Base-by-base conservation (phyloP, 2,797 vertebrate species). In the Odontamblyopus rebecca region DNA sequence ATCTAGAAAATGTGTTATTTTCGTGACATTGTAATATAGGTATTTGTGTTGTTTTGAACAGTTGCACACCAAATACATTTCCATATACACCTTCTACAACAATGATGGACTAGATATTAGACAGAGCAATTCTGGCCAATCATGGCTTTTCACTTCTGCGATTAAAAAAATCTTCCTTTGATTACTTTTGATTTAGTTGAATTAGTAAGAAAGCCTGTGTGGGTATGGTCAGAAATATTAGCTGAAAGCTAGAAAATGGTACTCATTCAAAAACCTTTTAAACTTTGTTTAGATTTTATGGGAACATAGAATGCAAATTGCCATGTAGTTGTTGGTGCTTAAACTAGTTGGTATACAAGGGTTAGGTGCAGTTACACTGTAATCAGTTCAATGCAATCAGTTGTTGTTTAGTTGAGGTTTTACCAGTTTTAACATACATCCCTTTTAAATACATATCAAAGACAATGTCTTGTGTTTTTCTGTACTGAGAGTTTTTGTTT, bases 31-130 rank as follows among this genome's bases (percentile, higher is more conserved):
- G 57, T 32, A 13, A 65, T 63, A 79, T 68, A 67, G 35, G 60
- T 66, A 62, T 16, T 56, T 69, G 67, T 82, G 70, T 15, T 12
- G 44, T 65, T 50, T 72, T 44, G 69, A 44, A 72, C 68, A 57
- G 65, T 76, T 69, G n/a, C n/a, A 0, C 38, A 23, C 6, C 38
- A 13, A 62, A 19, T 18, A 30, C 23, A 23, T 63, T 65, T 65
- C 41, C n/a, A 48, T 26, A 26, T 15, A 48, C 44, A 48, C 13
- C 3, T 15, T 15, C n/a, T 19, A 30, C 6, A 38, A 61, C 30
- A 61, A 5, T 3, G 3, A 19, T 30, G 27, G 59, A 61, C 7
- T 16, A 60, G 15, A 59, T 4, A 27, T 7, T 16, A 60, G 27
- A 59, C 26, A 13, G 26, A 29, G 56, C 56, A 26, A 59, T 0